Evolutionary conservation across 2,888 invertebrate species (phyloP).

Genomic region (Linyphia triangularis): DNA sequence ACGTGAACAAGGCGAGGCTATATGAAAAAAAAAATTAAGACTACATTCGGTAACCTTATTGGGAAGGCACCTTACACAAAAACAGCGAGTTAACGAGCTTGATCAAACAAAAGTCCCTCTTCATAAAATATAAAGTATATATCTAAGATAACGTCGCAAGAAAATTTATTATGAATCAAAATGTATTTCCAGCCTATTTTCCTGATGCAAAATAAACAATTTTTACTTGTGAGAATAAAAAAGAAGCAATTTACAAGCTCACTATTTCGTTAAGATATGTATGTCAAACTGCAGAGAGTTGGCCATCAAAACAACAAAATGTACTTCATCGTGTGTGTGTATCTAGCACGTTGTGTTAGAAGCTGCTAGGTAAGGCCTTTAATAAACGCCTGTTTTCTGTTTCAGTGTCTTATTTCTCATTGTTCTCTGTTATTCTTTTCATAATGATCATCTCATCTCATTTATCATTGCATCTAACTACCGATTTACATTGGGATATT

Average conservation of each 20-base stretch:
- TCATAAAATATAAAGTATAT: slow-evolving; percentile 27
- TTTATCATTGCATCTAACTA: no score
- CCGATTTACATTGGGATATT: no score
- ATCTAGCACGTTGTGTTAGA: slow-evolving; percentile 69
- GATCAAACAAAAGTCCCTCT: slow-evolving; percentile 42
- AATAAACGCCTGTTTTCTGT: slow-evolving; percentile 71
- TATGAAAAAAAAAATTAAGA: background rate
- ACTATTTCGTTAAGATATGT: slow-evolving; percentile 62
- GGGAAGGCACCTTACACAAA: slow-evolving; percentile 13
- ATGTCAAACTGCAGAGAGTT: slow-evolving; percentile 38
- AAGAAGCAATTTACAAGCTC: slow-evolving; percentile 66
- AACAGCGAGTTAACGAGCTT: slow-evolving; percentile 73
- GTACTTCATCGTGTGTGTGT: slow-evolving; percentile 51
- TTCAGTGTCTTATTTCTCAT: slow-evolving; percentile 23
- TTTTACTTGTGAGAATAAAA: slow-evolving; percentile 46
- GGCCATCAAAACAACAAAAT: slow-evolving; percentile 25
- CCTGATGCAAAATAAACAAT: slow-evolving; percentile 39
- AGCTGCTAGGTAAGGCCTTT: slow-evolving; percentile 67
- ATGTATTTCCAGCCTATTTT: slow-evolving; percentile 57
- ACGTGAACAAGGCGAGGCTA: no score
- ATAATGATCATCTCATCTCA: no score
- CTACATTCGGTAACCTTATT: background rate
- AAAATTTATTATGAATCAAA: slow-evolving; percentile 27
- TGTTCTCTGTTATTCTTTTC: background rate
- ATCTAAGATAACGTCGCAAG: slow-evolving; percentile 19